These are phyloP conservation scores for Aphelenchoides bicaudatus DNA, from an alignment of 2,888 invertebrate genomes.

Conservation along the genomic window DNA sequence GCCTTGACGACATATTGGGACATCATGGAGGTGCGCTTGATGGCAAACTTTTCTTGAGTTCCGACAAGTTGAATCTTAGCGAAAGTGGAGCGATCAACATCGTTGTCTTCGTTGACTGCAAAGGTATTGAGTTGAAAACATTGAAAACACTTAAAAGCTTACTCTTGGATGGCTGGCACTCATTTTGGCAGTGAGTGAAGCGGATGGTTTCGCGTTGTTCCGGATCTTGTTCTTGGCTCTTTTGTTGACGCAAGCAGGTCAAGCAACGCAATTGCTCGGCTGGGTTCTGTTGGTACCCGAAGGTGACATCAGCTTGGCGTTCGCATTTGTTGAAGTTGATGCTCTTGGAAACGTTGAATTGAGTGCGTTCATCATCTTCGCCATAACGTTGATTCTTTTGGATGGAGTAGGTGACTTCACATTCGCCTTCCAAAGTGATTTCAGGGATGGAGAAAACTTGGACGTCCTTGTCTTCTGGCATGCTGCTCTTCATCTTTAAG, in stretches of 20 bases:
- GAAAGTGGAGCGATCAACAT: conserved; percentile 26
- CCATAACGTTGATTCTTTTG: conserved; percentile 5
- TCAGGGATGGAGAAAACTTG: conserved; percentile 14
- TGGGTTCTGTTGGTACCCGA: conserved; percentile 22
- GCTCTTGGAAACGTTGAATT: conserved; percentile 37
- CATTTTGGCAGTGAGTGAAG: conserved; percentile 4
- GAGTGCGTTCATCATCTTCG: background rate
- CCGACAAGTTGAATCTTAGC: conserved; percentile 37
- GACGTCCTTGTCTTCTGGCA: conserved; percentile 5
- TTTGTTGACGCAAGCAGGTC: background rate
- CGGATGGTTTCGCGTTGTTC: conserved; percentile 1
- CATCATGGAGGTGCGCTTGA: conserved; percentile 28
- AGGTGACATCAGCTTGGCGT: conserved; percentile 30
- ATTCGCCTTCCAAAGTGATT: conserved; percentile 32
- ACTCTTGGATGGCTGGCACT: background rate
- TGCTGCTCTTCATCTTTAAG: background rate
- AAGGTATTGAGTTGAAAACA: too few species aligned
- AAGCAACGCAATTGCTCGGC: conserved; percentile 11
- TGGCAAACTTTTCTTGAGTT: conserved; percentile 36
- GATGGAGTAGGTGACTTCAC: conserved; percentile 26
- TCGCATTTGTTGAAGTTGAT: conserved; percentile 40
- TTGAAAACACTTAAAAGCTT: too few species aligned
- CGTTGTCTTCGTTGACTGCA: conserved; percentile 17
- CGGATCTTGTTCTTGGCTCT: conserved; percentile 4
- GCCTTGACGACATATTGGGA: conserved; percentile 43